Base-by-base conservation (phyloP, 2,797 vertebrate genomes). In the Alectoris magna region DNA sequence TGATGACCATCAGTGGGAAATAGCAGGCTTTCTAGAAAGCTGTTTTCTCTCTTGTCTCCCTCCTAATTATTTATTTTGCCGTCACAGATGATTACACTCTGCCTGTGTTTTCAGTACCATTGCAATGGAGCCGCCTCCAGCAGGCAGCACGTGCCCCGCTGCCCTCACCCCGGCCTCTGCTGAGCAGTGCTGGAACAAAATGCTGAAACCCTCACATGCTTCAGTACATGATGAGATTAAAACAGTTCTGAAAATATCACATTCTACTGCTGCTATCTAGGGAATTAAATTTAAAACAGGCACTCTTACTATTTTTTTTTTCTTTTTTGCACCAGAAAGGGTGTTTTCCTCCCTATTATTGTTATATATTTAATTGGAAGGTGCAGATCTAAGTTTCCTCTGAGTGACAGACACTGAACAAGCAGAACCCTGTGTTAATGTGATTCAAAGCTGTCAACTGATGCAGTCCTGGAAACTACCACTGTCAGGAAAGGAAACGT, bases 391-490 rank as follows among this genome's bases (percentile, higher is more conserved):
- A 16, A 51, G 44, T 36, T n/a, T 70, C 55, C 68, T 79, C 71
- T 79, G 69, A 84, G 39, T 89, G 67, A 62, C 43, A 81, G 70
- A 66, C 72, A 84, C 22, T 51, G 71, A 66, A 46, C 22, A 85
- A 76, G 34, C 17, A 75, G 82, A 93, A 41, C 58, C n/a, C 74
- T 14, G 16, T n/a, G 36, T 63, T 76, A n/a, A 29, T 43, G 58
- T 23, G 27, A 36, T 78, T 91, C 74, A 62, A 75, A 81, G 51
- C 38, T 81, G 70, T 39, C 84, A 44, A 11, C 66, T 2, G 11
- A n/a, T 10, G 53, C 49, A 41, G n/a, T 43, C 26, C 24, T 69
- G 67, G 77, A 72, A 82, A 27, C 22, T 8, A 51, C 43, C 11
- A 1, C 18, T 66, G 58, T n/a, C 53, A 38, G 59, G 44, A 38